Conservation (phyloP, 2,113 vertebrate species). For the Clarias magur region DNA sequence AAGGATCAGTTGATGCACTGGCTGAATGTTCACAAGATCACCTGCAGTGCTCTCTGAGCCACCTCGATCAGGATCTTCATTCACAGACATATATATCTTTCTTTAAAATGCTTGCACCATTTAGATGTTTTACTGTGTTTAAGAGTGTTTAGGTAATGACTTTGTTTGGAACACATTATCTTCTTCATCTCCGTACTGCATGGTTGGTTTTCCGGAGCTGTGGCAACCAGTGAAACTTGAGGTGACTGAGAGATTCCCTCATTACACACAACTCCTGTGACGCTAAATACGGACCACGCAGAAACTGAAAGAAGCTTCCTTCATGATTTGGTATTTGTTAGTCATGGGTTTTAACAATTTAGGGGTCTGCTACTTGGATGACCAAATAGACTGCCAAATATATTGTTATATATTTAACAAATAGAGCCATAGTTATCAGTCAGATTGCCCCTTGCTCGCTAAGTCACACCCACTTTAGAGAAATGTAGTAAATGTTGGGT, state of each 20-base stretch:
- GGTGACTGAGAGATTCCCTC: too few species aligned
- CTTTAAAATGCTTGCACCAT: too few species aligned
- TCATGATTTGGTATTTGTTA: neutral
- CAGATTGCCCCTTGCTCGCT: neutral
- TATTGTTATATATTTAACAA: neutral
- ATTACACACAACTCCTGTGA: neutral
- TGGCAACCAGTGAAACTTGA: conserved; percentile 8
- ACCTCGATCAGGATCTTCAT: too few species aligned
- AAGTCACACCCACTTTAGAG: neutral
- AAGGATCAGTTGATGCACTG: too few species aligned
- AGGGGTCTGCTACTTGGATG: neutral
- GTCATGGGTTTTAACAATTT: conserved; percentile 5
- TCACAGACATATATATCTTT: too few species aligned
- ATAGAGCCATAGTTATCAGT: neutral
- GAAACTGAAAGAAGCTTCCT: conserved; percentile 29
- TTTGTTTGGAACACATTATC: neutral
- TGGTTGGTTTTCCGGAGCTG: conserved; percentile 26
- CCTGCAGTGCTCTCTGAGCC: too few species aligned
- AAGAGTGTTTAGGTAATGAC: neutral
- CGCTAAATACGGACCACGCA: conserved; percentile 6
- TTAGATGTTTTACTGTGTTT: too few species aligned
- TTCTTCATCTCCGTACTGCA: conserved; percentile 3
- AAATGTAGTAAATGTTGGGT: neutral
- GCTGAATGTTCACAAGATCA: too few species aligned
- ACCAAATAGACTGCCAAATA: neutral